These are phyloP conservation scores for Pantala flavescens DNA, from an alignment of 1,140 invertebrate species.

Conservation along the genomic window DNA sequence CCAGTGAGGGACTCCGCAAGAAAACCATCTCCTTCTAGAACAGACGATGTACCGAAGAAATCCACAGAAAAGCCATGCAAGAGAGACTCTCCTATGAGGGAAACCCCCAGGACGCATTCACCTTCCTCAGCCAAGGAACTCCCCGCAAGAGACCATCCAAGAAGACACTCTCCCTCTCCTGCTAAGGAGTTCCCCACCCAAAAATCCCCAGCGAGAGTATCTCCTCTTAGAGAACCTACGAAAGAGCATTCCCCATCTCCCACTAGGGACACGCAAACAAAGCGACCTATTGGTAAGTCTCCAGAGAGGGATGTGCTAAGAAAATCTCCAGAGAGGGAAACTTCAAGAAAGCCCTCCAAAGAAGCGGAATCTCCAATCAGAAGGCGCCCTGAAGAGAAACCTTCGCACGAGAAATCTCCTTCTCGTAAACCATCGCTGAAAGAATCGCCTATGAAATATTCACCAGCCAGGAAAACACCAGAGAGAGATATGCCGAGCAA, in stretches of 20 bases:
- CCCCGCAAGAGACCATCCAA: not conserved
- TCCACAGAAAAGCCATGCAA: not conserved
- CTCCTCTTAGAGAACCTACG: not conserved
- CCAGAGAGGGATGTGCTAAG: not conserved
- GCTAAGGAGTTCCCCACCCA: not conserved
- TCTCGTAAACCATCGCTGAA: not conserved
- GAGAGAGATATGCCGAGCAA: not conserved
- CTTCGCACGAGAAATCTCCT: not conserved
- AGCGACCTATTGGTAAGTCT: not conserved
- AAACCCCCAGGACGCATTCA: not conserved
- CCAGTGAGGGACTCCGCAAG: not conserved
- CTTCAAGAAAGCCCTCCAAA: not conserved
- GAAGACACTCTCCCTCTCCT: not conserved
- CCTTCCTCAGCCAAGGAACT: not conserved
- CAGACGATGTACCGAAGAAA: not conserved
- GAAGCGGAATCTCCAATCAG: not conserved
- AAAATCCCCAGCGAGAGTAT: not conserved
- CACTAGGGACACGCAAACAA: not conserved
- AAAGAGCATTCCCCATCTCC: not conserved
- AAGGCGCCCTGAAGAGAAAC: not conserved
- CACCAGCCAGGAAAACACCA: not conserved
- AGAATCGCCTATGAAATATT: not conserved
- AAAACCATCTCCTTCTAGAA: not conserved
- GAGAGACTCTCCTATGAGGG: not conserved
- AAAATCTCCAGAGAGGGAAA: not conserved